A percentile compares a stretch with the other conserved stretches of the same genome.
Evolutionary conservation across 2,888 invertebrate species (phyloP).

Genomic region (Gonocerus acuteangulatus): DNA sequence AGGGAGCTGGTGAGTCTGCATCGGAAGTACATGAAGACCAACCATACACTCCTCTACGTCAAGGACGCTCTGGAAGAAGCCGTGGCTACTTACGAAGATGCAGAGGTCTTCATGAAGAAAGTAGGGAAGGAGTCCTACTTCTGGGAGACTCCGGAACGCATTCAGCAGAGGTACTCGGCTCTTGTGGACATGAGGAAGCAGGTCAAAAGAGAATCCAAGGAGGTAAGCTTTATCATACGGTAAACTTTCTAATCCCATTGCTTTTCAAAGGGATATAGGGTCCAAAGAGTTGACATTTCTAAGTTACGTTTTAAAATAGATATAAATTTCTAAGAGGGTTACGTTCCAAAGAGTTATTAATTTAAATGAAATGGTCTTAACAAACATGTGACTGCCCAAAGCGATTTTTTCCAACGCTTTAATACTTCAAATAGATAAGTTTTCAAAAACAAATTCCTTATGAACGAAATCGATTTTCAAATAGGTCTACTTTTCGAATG

Average conservation of each 20-base stretch:
- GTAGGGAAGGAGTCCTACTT: background rate
- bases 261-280: background rate
- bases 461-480: too few relatives aligned
- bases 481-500: too few relatives aligned
- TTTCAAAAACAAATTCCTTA: too few relatives aligned
- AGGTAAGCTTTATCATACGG: too few relatives aligned
- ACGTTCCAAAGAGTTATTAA: too few relatives aligned
- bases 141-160: background rate
- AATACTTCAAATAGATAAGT: too few relatives aligned
- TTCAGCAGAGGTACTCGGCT: background rate
- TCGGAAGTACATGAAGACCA: background rate
- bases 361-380: too few relatives aligned
- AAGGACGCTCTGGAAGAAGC: slow-evolving; percentile 19
- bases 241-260: background rate
- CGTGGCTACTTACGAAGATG: background rate
- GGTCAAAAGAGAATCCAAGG: background rate
- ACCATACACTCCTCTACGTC: slow-evolving; percentile 4
- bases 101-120: background rate
- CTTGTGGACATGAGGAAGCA: slow-evolving; percentile 8
- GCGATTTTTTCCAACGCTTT: too few relatives aligned
- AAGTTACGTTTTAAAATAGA: too few relatives aligned
- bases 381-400: too few relatives aligned
- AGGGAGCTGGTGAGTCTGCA: background rate
- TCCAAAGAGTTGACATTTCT: too few relatives aligned
- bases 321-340: too few relatives aligned